These are phyloP conservation scores for Rhadinocentrus ornatus DNA, from an alignment of 2,797 vertebrate genomes.

Conservation along the genomic window DNA sequence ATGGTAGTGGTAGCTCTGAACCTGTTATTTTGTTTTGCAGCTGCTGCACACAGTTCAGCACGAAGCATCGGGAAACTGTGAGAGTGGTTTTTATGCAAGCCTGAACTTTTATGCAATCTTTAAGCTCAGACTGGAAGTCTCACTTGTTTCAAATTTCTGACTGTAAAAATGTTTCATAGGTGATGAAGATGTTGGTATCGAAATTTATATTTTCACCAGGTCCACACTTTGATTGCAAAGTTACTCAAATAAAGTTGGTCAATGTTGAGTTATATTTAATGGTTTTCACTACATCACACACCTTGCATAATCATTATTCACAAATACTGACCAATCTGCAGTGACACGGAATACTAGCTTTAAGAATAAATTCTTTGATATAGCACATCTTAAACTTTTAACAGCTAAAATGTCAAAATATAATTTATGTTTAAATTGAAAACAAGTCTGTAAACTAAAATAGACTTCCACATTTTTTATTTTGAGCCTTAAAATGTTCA, in stretches of 20 bases:
- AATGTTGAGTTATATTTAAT: slow-evolving; percentile 45
- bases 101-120: slow-evolving; percentile 47
- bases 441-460: too few relatives aligned
- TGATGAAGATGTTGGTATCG: slow-evolving; percentile 47
- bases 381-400: background rate
- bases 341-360: too few relatives aligned
- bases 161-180: slow-evolving; percentile 60
- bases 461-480: too few relatives aligned
- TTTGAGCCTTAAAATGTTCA: too few relatives aligned
- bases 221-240: slow-evolving; percentile 64
- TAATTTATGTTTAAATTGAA: too few relatives aligned
- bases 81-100: slow-evolving; percentile 40
- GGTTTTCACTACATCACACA: slow-evolving; percentile 6
- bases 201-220: slow-evolving; percentile 71
- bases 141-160: slow-evolving; percentile 49
- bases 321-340: background rate
- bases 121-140: slow-evolving; percentile 34
- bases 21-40: background rate
- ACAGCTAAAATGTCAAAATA: background rate
- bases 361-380: too few relatives aligned
- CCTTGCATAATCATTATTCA: background rate
- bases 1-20: slow-evolving; percentile 1
- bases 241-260: slow-evolving; percentile 70
- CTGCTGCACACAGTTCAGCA: background rate
- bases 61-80: slow-evolving; percentile 8